Evolutionary conservation across 2,113 vertebrate genomes (phyloP), one percentile per base, ranked within the genome.

Genomic region (Zosterops lateralis): DNA sequence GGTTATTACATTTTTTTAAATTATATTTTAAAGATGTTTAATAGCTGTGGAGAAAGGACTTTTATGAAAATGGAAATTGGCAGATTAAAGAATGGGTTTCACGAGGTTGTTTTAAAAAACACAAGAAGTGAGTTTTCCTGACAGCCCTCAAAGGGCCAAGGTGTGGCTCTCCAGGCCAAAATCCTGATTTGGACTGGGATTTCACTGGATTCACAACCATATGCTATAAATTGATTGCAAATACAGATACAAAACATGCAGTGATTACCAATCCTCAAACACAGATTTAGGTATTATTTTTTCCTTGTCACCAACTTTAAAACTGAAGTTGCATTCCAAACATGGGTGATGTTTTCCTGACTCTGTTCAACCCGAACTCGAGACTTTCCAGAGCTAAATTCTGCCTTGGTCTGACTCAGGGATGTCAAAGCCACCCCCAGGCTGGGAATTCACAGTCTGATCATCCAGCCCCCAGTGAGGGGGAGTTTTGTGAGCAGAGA

Each of bases 21-120:
- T 97, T 93, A 89, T 92, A 97, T 97, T 97, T 97, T 96, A 96
- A 96, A 94, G 82, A 96, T 74, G 95, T 95, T 97, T 96, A 97
- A 96, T 96, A 96, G 95, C 87, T 94, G 88, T 86, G 91, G 96
- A 96, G 95, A 97, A 96, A 96, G 94, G 95, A 97, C 83, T 94
- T 95, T 94, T 97, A 96, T 96, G 92, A 96, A 89, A 96, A 96
- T 91, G 70, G 60, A 95, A 93, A 95, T 79, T 61, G 72, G 91
- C 77, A 95, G 94, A 97, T 97, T 96, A 97, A 96, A 87, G 87
- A 93, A 73, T 26, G 73, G 91, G 90, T 87, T 94, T 88, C 80
- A 91, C 13, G 10, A 51, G 92, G 74, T 91, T 96, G 87, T 93
- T 95, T 95, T 91, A 78, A 92, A 95, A 96, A 96, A 87, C 72